These are phyloP conservation scores for Phyllotreta cruciferae DNA, from an alignment of 2,888 invertebrate genomes.

Conservation along the genomic window DNA sequence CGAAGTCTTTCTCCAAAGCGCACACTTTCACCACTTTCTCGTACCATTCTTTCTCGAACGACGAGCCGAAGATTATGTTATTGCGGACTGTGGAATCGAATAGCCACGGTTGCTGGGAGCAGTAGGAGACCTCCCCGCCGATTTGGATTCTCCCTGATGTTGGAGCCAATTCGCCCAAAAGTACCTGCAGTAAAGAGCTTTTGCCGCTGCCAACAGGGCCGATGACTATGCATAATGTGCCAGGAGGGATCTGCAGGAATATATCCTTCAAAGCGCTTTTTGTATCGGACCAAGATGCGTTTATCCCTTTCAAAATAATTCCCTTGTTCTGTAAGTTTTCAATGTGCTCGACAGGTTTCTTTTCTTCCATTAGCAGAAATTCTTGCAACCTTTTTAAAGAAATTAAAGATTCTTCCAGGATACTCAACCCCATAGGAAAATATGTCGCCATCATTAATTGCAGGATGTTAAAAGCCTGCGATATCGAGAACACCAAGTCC, in stretches of 20 bases:
- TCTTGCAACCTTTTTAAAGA: slow-evolving; percentile 40
- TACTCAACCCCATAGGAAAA: slow-evolving; percentile 38
- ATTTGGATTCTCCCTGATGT: slow-evolving; percentile 62
- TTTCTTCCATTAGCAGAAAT: slow-evolving; percentile 41
- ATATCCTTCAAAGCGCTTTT: slow-evolving; percentile 52
- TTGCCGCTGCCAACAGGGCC: slow-evolving; percentile 65
- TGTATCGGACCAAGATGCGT: slow-evolving; percentile 51
- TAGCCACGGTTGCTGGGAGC: slow-evolving; percentile 74
- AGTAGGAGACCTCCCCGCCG: slow-evolving; percentile 66
- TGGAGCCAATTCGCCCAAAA: slow-evolving; percentile 66
- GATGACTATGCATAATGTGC: slow-evolving; percentile 68
- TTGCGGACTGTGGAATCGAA: slow-evolving; percentile 67
- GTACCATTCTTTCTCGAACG: slow-evolving; percentile 60
- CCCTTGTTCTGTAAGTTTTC: slow-evolving; percentile 36
- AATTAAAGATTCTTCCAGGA: slow-evolving; percentile 38
- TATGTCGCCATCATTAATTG: slow-evolving; percentile 38
- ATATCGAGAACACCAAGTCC: too few relatives aligned
- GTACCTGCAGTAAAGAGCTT: slow-evolving; percentile 57
- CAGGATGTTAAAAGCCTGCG: slow-evolving; percentile 39
- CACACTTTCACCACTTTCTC: slow-evolving; percentile 65
- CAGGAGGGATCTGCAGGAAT: slow-evolving; percentile 60
- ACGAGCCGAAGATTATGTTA: slow-evolving; percentile 73
- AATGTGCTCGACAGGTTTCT: slow-evolving; percentile 43
- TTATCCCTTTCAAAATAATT: slow-evolving; percentile 47
- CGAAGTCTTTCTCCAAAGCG: slow-evolving; percentile 69